Percentiles rank a stretch among this genome's conserved stretches.
Conservation (phyloP, 1,140 invertebrate species). For the Matsumurasca onukii region DNA sequence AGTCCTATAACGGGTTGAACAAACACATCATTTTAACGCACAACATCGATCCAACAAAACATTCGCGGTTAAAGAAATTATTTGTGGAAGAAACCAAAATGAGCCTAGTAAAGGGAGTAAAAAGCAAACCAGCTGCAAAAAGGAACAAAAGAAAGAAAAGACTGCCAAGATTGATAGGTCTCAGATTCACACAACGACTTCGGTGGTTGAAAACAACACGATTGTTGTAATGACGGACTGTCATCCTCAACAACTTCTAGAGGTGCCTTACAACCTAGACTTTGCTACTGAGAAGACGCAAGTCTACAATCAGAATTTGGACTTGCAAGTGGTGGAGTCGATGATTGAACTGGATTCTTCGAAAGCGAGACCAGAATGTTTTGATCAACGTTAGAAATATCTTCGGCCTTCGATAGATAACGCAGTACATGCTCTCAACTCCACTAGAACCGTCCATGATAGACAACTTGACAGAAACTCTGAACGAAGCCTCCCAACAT, state of each 20-base stretch:
- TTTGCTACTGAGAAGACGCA: slow-evolving; percentile 3
- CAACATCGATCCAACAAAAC: not conserved
- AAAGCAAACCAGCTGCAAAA: not conserved
- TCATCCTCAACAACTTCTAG: slow-evolving; percentile 6
- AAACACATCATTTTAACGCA: slow-evolving; percentile 21
- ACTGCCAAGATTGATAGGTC: too few species aligned
- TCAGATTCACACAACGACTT: too few species aligned
- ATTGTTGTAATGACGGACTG: not conserved
- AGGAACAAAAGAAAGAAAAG: too few species aligned
- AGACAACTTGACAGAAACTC: not conserved
- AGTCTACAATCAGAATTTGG: slow-evolving; percentile 26
- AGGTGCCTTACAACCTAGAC: slow-evolving; percentile 27
- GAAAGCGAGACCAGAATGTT: slow-evolving; percentile 1
- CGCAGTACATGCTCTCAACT: not conserved
- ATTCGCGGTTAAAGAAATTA: slow-evolving; percentile 1
- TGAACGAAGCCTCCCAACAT: not conserved
- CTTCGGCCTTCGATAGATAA: not conserved
- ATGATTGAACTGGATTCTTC: slow-evolving; percentile 22
- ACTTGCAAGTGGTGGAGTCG: slow-evolving; percentile 27
- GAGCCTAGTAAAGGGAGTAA: not conserved
- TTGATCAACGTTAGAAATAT: not conserved
- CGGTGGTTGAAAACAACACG: not conserved
- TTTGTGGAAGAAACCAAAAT: not conserved
- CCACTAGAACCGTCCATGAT: not conserved
- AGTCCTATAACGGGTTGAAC: slow-evolving; percentile 7